Evolutionary conservation across 2,888 invertebrate species (phyloP).

Genomic region (Papilio elwesi): DNA sequence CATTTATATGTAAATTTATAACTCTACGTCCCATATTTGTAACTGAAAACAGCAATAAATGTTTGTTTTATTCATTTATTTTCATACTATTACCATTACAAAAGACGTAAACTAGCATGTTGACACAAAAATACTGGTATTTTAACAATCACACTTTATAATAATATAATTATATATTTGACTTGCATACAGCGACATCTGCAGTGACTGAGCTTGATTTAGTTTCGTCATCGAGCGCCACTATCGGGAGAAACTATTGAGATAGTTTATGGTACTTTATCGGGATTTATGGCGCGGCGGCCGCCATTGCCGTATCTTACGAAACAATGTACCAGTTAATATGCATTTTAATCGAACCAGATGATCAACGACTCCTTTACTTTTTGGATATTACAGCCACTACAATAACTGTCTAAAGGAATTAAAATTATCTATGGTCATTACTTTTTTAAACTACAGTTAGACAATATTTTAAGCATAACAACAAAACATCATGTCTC

Average conservation of each 20-base stretch:
- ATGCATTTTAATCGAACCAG: background rate
- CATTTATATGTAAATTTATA: no score
- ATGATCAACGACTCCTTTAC: background rate
- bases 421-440: background rate
- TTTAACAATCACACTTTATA: no score
- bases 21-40: no score
- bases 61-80: no score
- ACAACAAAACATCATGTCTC: no score
- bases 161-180: no score
- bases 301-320: constrained; percentile 24
- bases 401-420: background rate
- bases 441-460: no score
- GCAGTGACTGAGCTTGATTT: background rate
- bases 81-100: background rate
- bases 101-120: no score
- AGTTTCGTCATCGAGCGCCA: constrained; percentile 6
- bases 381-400: background rate
- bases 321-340: constrained; percentile 28
- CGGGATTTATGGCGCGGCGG: constrained; percentile 19
- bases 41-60: no score
- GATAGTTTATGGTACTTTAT: constrained; percentile 30
- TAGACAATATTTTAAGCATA: no score
- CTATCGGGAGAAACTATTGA: constrained; percentile 19
- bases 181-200: background rate
- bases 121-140: no score